phyloP scores from a whole-genome alignment of 2,888 invertebrate species.

The Ennomos fuscantarius region DNA sequence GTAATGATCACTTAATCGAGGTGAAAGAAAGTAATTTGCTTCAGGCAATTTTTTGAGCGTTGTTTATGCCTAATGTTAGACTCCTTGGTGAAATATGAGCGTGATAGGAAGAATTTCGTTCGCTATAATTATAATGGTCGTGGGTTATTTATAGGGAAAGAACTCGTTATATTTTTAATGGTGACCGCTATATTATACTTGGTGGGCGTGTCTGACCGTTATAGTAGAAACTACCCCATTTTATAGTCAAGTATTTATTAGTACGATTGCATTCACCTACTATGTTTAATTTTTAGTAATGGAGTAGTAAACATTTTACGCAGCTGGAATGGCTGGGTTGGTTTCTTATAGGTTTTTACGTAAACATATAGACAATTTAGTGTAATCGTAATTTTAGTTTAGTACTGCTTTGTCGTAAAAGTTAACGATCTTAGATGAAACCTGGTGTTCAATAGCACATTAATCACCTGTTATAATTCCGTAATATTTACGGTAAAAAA shows the following conservation, averaged over 20 bases:
- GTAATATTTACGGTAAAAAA: too few relatives aligned
- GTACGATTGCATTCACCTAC: constrained; percentile 45
- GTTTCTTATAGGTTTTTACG: constrained; percentile 6
- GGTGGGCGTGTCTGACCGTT: constrained; percentile 63
- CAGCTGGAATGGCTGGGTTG: constrained; percentile 19
- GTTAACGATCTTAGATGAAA: background rate
- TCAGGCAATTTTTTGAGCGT: constrained; percentile 43
- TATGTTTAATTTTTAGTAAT: constrained; percentile 40
- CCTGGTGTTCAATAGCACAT: too few relatives aligned
- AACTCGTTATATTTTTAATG: constrained; percentile 77
- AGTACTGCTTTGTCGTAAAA: constrained; percentile 8
- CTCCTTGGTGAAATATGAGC: constrained; percentile 74
- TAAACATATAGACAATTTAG: constrained; percentile 18
- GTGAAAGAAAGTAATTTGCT: constrained; percentile 69
- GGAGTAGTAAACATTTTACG: constrained; percentile 33
- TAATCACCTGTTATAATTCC: too few relatives aligned
- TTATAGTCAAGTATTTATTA: constrained; percentile 56
- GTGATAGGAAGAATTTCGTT: constrained; percentile 80
- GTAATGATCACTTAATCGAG: constrained; percentile 78
- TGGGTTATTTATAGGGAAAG: constrained; percentile 74
- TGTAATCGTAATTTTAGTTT: background rate
- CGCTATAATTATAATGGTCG: constrained; percentile 76
- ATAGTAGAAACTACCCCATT: constrained; percentile 60
- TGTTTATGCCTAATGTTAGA: constrained; percentile 72
- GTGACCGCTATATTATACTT: constrained; percentile 78